Conservation (phyloP, 2,888 invertebrate genomes). For the Odiellus spinosus region DNA sequence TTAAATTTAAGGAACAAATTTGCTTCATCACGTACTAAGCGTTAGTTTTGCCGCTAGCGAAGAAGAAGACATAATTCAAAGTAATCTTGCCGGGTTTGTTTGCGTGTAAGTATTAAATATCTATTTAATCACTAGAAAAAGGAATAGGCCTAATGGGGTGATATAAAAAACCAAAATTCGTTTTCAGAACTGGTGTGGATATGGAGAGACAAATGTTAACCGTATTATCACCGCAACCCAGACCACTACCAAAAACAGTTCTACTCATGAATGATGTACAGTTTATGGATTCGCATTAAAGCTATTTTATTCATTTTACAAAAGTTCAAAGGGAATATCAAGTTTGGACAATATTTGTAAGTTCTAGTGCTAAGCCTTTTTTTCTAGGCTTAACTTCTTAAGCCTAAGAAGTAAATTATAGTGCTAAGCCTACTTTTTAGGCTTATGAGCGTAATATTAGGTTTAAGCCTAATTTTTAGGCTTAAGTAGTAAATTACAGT, state of each 20-base stretch:
- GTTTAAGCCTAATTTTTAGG: no score
- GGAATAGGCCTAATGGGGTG: no score
- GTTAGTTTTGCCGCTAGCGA: conserved; percentile 64
- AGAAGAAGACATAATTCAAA: conserved; percentile 69
- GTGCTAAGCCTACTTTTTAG: no score
- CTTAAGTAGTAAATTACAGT: no score
- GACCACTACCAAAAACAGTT: conserved; percentile 74
- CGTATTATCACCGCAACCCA: conserved; percentile 79
- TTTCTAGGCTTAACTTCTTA: no score
- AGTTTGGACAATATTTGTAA: no score
- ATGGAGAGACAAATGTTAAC: conserved; percentile 71
- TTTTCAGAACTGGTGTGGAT: conserved; percentile 54
- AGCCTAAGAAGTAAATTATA: no score
- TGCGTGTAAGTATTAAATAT: conserved; percentile 62
- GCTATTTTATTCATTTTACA: no score
- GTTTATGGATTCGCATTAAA: conserved; percentile 65
- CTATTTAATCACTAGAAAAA: background rate
- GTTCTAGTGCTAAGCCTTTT: no score
- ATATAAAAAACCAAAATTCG: no score
- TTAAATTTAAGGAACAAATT: conserved; percentile 30
- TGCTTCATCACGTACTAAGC: conserved; percentile 75
- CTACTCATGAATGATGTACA: conserved; percentile 77
- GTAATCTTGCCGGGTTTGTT: conserved; percentile 77
- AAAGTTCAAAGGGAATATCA: no score
- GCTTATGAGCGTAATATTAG: no score